Conservation (phyloP, 2,797 vertebrate genomes). For the Pempheris klunzingeri region DNA sequence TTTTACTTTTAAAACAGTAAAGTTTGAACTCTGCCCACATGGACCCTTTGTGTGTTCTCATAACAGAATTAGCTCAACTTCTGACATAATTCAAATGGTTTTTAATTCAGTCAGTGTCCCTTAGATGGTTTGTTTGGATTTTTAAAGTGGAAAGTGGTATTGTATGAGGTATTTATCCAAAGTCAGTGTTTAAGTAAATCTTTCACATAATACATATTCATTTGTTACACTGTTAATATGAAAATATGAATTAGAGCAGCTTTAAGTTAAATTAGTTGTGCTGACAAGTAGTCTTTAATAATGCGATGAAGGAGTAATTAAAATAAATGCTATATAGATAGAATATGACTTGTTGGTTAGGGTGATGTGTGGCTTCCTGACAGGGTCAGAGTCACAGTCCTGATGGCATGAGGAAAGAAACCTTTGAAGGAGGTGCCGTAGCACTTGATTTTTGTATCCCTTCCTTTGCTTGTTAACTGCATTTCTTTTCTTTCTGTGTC, state of each 20-base stretch:
- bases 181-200: no score
- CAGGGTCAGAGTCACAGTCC: background rate
- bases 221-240: background rate
- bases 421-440: background rate
- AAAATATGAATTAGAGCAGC: background rate
- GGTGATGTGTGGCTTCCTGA: background rate
- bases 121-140: no score
- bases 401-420: background rate
- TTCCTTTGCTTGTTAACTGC: background rate
- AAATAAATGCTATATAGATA: background rate
- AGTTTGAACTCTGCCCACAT: no score
- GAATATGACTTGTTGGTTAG: background rate
- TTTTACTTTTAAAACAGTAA: no score
- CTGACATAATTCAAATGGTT: no score
- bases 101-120: no score
- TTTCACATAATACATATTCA: background rate
- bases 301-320: background rate
- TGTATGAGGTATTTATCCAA: no score
- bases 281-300: background rate
- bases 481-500: conserved; percentile 9
- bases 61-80: no score
- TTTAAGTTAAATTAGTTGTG: background rate
- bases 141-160: no score
- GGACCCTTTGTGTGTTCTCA: no score
- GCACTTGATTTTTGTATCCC: background rate